These are phyloP conservation scores for Melanotaenia trifasciata DNA, from an alignment of 2,797 vertebrate genomes.

Conservation along the genomic window DNA sequence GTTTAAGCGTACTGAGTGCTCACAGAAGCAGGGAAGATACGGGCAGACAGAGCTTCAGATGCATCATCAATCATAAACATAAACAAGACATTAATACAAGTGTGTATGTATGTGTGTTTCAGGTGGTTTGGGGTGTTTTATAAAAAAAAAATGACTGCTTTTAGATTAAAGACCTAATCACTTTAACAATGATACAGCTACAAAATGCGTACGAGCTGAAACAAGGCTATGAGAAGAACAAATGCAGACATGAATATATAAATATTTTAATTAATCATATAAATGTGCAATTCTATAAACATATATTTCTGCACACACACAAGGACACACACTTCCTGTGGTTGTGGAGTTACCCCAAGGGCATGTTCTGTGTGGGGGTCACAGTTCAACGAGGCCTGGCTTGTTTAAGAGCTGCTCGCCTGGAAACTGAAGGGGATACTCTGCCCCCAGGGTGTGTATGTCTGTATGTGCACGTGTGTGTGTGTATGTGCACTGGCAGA, in stretches of 20 bases:
- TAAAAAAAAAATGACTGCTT: constrained; percentile 39
- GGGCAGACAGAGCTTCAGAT: constrained; percentile 58
- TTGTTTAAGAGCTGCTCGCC: constrained; percentile 78
- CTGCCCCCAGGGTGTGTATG: constrained; percentile 61
- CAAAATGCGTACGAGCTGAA: constrained; percentile 9
- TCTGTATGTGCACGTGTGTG: constrained; percentile 35
- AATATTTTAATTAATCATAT: constrained; percentile 54
- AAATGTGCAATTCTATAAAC: constrained; percentile 31
- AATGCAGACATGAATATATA: constrained; percentile 41
- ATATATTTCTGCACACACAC: constrained; percentile 20
- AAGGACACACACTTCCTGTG: constrained; percentile 60
- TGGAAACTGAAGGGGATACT: constrained; percentile 65
- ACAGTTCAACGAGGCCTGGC: constrained; percentile 76
- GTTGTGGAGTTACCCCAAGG: constrained; percentile 75
- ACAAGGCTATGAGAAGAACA: constrained; percentile 19
- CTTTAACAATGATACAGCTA: constrained; percentile 43
- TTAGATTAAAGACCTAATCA: constrained; percentile 55
- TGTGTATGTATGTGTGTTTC: constrained; percentile 37
- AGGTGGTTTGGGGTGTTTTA: constrained; percentile 39
- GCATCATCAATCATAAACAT: constrained; percentile 80
- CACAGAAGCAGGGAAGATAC: constrained; percentile 53
- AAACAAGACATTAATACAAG: constrained; percentile 78
- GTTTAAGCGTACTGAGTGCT: constrained; percentile 71
- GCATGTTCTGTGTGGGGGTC: constrained; percentile 77
- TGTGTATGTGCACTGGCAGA: constrained; percentile 14